Percentiles rank a stretch among this genome's conserved stretches.
Conservation (phyloP, 1,140 invertebrate species). For the Capitella teleta region DNA sequence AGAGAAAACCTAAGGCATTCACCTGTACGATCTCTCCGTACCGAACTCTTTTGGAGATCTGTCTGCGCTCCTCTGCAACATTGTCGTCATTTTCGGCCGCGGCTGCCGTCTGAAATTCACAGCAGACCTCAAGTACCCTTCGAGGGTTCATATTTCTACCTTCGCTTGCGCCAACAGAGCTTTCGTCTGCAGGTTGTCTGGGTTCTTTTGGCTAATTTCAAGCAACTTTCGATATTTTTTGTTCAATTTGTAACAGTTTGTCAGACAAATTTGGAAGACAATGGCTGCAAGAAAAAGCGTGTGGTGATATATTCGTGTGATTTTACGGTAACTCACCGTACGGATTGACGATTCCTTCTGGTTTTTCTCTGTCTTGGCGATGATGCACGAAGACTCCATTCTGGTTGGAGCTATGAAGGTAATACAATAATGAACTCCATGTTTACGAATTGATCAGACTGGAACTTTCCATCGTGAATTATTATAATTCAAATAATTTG, state of each 20-base stretch:
- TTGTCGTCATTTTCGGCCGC: conserved; percentile 35
- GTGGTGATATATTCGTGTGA: too few species aligned
- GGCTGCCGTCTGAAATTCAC: conserved; percentile 24
- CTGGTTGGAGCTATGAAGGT: too few species aligned
- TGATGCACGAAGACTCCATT: too few species aligned
- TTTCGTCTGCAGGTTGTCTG: conserved; percentile 3
- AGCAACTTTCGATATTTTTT: conserved; percentile 14
- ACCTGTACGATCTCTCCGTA: conserved; percentile 39
- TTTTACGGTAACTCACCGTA: too few species aligned
- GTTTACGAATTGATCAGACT: too few species aligned
- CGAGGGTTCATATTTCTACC: background rate
- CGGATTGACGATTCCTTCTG: too few species aligned
- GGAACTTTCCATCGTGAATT: too few species aligned
- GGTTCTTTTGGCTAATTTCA: background rate
- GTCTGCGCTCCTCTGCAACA: conserved; percentile 28
- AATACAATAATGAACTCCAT: too few species aligned
- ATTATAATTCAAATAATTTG: too few species aligned
- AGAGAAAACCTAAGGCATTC: background rate
- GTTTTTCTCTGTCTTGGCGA: too few species aligned
- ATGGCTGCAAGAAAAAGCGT: conserved; percentile 7
- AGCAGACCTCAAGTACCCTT: background rate
- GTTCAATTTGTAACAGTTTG: conserved; percentile 15
- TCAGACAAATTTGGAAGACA: conserved; percentile 12
- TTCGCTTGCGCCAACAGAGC: conserved; percentile 6
- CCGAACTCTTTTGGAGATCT: conserved; percentile 30